These are phyloP conservation scores for Hesperophylax magnus DNA, from an alignment of 1,140 invertebrate genomes.

Conservation along the genomic window DNA sequence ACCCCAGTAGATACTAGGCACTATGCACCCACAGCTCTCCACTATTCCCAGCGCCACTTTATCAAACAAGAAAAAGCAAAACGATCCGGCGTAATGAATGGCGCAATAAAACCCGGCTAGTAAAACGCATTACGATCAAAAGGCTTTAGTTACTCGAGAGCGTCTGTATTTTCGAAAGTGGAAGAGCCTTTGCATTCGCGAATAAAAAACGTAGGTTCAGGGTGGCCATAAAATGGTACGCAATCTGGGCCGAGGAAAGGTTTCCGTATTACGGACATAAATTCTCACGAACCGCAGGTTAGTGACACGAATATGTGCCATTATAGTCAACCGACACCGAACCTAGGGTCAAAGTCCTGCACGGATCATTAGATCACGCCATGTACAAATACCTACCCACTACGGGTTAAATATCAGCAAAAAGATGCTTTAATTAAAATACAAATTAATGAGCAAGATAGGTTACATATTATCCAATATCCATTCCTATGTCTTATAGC, in stretches of 20 bases:
- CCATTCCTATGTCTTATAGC: too few species aligned
- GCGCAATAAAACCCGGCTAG: constrained; percentile 26
- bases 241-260: neutral
- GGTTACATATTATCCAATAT: too few species aligned
- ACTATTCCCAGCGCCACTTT: constrained; percentile 8
- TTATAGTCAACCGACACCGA: neutral
- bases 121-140: constrained; percentile 34
- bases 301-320: constrained; percentile 1
- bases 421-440: too few species aligned
- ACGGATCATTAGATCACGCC: too few species aligned
- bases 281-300: neutral
- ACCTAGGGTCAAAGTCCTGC: too few species aligned
- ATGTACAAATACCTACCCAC: too few species aligned
- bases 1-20: neutral
- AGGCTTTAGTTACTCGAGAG: constrained; percentile 12
- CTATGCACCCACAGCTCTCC: neutral
- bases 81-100: constrained; percentile 21
- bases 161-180: neutral
- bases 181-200: constrained; percentile 7
- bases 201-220: neutral
- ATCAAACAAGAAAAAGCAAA: constrained; percentile 36
- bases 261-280: constrained; percentile 6
- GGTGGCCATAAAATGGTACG: neutral
- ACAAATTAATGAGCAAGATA: too few species aligned
- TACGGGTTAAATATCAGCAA: too few species aligned